A percentile compares a stretch with the other conserved stretches of the same genome.
phyloP scores from a whole-genome alignment of 2,113 vertebrate genomes.

The Eudorcas thomsonii region DNA sequence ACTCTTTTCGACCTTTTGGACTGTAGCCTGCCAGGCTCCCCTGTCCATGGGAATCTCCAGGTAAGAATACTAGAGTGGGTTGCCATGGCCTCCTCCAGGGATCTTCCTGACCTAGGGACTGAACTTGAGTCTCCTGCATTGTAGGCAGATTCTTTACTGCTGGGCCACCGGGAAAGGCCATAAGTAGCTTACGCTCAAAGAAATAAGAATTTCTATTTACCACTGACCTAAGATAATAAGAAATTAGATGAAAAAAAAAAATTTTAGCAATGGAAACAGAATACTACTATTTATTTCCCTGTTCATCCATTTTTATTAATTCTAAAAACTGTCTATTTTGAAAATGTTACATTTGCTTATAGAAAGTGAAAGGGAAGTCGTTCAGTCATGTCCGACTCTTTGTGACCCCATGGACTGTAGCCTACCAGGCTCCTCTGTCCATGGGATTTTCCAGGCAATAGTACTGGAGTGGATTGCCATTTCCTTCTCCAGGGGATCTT shows the following conservation, averaged over 20 bases:
- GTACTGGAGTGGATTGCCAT: no score
- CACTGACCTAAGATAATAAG: background rate
- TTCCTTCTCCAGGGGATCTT: no score
- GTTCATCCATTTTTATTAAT: conserved; percentile 1
- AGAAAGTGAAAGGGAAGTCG: background rate
- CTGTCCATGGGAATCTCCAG: background rate
- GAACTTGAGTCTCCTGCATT: background rate
- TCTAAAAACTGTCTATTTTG: background rate
- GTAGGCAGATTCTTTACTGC: background rate
- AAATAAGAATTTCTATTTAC: background rate
- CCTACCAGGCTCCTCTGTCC: no score
- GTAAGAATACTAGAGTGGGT: background rate
- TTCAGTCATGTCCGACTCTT: no score
- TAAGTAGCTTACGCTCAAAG: background rate
- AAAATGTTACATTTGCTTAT: conserved; percentile 29
- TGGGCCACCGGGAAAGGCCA: background rate
- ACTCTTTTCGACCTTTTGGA: background rate
- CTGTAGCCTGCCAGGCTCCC: background rate
- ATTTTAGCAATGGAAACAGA: background rate
- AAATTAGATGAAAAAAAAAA: conserved; percentile 38
- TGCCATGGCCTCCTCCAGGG: background rate
- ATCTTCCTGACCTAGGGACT: background rate
- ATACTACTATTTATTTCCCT: background rate
- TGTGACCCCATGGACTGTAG: no score
- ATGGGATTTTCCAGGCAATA: no score